These are phyloP conservation scores for Spongia lamella DNA, from an alignment of 37 sponge, comb jelly and placozoan genomes.

Conservation along the genomic window DNA sequence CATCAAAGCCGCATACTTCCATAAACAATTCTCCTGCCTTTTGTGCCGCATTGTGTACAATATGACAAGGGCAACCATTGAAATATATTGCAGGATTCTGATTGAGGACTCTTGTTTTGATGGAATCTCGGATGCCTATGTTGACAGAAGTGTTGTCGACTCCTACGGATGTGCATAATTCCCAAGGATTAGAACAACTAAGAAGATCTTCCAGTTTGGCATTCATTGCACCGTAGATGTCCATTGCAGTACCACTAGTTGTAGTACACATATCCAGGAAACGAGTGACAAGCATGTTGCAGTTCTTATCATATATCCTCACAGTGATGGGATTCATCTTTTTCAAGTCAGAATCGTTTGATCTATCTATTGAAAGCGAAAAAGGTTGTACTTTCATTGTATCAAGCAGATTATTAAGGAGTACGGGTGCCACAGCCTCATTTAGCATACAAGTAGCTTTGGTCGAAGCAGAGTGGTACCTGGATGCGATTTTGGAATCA, in stretches of 20 bases:
- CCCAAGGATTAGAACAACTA: conserved; percentile 17
- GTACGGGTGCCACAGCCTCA: conserved; percentile 21
- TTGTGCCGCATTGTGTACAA: conserved; percentile 14
- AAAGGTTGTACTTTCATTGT: conserved; percentile 27
- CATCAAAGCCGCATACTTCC: conserved; percentile 8
- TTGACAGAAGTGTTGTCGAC: conserved; percentile 56
- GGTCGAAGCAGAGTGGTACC: conserved; percentile 50
- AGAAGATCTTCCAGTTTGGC: conserved; percentile 14
- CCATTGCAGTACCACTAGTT: conserved; percentile 39
- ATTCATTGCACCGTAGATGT: conserved; percentile 33
- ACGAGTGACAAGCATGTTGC: conserved; percentile 19
- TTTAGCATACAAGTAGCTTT: conserved; percentile 52
- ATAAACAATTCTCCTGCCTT: conserved; percentile 17
- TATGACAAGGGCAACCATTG: conserved; percentile 20
- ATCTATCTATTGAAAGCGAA: conserved; percentile 33
- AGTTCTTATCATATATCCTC: conserved; percentile 29
- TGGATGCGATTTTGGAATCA: conserved; percentile 28
- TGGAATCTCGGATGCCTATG: neutral
- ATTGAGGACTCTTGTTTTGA: neutral
- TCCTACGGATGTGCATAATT: conserved; percentile 22
- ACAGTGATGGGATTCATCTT: conserved; percentile 53
- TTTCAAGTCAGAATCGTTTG: conserved; percentile 33
- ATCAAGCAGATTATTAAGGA: conserved; percentile 18
- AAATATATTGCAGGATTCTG: conserved; percentile 14
- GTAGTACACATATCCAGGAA: conserved; percentile 54